Percentiles rank a stretch among this genome's conserved stretches.
These are phyloP conservation scores for Gari tellinella DNA, from an alignment of 2,888 invertebrate species.

Conservation along the genomic window DNA sequence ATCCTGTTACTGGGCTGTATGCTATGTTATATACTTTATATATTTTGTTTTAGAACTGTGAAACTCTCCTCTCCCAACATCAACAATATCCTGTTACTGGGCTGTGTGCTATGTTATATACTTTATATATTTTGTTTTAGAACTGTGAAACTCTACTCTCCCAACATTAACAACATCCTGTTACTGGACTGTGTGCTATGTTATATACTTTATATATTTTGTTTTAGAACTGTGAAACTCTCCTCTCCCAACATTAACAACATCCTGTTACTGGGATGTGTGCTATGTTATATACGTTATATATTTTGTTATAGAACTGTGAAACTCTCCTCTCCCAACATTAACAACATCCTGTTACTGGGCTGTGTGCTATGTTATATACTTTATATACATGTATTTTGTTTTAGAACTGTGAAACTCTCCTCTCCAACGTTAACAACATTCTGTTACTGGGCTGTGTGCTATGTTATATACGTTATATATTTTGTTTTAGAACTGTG, in stretches of 20 bases:
- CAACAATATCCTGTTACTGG: conserved; percentile 77
- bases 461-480: no score
- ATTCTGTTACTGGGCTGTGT: conserved; percentile 74
- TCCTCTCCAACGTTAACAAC: conserved; percentile 81
- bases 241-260: conserved; percentile 80
- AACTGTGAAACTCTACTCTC: conserved; percentile 78
- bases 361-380: conserved; percentile 73
- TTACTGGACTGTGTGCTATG: conserved; percentile 71
- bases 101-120: conserved; percentile 70
- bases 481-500: conserved; percentile 64
- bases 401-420: conserved; percentile 75
- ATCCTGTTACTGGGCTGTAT: conserved; percentile 74
- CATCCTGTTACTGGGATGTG: conserved; percentile 72
- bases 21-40: no score
- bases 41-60: conserved; percentile 64
- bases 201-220: not conserved
- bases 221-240: conserved; percentile 75
- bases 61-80: conserved; percentile 79
- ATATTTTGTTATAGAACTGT: no score
- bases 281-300: no score
- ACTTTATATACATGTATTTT: no score
- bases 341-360: conserved; percentile 77
- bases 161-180: conserved; percentile 78
- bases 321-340: conserved; percentile 78
- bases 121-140: conserved; percentile 48